Percentiles rank a stretch among this genome's conserved stretches.
phyloP scores from a whole-genome alignment of 2,797 vertebrate genomes.

The Tympanoctomys barrerae region DNA sequence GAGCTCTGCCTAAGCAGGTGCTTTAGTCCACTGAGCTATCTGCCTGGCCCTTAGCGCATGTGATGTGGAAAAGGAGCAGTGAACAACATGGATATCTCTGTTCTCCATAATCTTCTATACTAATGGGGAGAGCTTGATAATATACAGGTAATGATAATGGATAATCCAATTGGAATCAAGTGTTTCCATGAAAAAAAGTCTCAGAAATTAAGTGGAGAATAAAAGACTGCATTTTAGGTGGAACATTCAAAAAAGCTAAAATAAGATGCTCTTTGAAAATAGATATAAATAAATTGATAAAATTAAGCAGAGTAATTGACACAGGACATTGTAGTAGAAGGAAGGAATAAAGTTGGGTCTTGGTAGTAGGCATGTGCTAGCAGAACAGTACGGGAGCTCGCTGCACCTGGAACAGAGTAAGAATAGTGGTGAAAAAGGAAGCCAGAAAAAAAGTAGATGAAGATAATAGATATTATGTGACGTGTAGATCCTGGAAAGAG shows the following conservation, averaged over 20 bases:
- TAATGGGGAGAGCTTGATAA: background rate
- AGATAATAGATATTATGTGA: background rate
- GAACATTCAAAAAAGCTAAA: background rate
- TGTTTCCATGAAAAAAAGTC: background rate
- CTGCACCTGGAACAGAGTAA: background rate
- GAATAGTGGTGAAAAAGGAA: background rate
- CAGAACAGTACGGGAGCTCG: background rate
- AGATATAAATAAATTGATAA: background rate
- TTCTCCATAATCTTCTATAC: background rate
- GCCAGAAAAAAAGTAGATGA: background rate
- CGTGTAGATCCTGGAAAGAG: background rate
- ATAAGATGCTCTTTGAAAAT: background rate
- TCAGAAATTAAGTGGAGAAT: background rate
- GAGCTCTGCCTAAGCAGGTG: no score
- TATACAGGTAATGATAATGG: background rate
- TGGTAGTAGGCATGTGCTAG: background rate
- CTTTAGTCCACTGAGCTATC: no score
- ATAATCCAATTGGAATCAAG: background rate
- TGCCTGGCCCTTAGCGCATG: background rate
- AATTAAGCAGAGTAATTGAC: background rate
- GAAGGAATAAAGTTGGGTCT: background rate
- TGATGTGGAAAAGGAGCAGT: background rate
- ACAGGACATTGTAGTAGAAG: background rate
- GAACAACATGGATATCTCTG: background rate
- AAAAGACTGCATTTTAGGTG: background rate